These are phyloP conservation scores for Meteorus sp. DNA, from an alignment of 1,140 invertebrate genomes.

Conservation along the genomic window DNA sequence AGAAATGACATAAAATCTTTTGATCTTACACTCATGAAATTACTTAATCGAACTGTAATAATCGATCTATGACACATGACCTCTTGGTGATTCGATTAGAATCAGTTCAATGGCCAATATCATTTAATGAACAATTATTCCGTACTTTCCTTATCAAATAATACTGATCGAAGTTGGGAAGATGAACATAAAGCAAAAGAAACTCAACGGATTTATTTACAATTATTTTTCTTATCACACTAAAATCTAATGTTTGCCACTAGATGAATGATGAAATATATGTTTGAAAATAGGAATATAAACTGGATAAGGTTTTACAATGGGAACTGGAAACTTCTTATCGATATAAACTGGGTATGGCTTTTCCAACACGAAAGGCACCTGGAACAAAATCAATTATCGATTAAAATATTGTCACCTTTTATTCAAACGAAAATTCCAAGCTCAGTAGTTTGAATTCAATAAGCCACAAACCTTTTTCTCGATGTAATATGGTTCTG, in stretches of 20 bases:
- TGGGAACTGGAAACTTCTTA: conserved; percentile 53
- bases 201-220: too few species aligned
- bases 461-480: conserved; percentile 62
- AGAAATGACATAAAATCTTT: too few species aligned
- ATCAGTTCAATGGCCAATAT: too few species aligned
- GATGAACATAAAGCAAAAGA: too few species aligned
- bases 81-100: too few species aligned
- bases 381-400: conserved; percentile 49
- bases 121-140: too few species aligned
- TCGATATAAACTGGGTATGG: conserved; percentile 67
- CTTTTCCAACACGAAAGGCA: conserved; percentile 75
- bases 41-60: too few species aligned
- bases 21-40: too few species aligned
- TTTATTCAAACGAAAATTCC: neutral
- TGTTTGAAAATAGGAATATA: conserved; percentile 82
- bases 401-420: conserved; percentile 5
- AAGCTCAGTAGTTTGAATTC: neutral
- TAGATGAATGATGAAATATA: conserved; percentile 69
- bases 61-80: too few species aligned
- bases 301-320: conserved; percentile 71
- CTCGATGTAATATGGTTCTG: conserved; percentile 73
- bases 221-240: too few species aligned
- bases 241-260: neutral
- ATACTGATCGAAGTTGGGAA: too few species aligned
- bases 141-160: too few species aligned